Evolutionary conservation across 1,140 invertebrate genomes (phyloP).

Genomic region (Brachionus koreanus): DNA sequence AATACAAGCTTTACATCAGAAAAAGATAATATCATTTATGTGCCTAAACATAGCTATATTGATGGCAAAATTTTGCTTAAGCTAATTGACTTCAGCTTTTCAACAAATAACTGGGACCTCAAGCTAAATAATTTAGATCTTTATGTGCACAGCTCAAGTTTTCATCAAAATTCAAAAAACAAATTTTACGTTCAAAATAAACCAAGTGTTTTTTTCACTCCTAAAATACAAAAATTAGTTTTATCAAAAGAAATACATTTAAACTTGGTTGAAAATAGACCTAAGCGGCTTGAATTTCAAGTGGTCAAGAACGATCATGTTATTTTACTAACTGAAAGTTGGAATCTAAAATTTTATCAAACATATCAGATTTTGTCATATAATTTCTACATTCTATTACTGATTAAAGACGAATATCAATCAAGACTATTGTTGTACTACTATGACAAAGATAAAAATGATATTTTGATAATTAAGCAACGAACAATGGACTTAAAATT

Average conservation of each 20-base stretch:
- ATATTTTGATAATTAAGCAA: neutral
- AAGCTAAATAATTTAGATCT: neutral
- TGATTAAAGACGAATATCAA: slow-evolving; percentile 15
- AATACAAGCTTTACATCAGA: neutral
- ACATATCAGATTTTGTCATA: slow-evolving; percentile 6
- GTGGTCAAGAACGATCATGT: neutral
- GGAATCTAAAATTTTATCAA: neutral
- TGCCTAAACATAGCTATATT: neutral
- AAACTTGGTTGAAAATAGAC: neutral
- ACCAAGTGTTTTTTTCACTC: neutral
- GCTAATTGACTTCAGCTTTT: neutral
- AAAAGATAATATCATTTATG: neutral
- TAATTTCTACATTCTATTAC: neutral
- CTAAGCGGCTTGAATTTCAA: neutral
- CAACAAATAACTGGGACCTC: neutral
- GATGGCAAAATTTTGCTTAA: neutral
- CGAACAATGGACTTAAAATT: neutral
- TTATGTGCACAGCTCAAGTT: neutral
- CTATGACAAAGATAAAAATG: slow-evolving; percentile 16
- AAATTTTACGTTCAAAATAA: neutral
- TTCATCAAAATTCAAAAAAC: neutral
- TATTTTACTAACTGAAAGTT: neutral
- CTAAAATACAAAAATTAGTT: neutral
- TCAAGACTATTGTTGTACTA: neutral
- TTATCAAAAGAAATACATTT: neutral